Percentiles rank a stretch among this genome's conserved stretches.
phyloP scores from a whole-genome alignment of 1,140 invertebrate species.

The Stegodyphus dumicola region DNA sequence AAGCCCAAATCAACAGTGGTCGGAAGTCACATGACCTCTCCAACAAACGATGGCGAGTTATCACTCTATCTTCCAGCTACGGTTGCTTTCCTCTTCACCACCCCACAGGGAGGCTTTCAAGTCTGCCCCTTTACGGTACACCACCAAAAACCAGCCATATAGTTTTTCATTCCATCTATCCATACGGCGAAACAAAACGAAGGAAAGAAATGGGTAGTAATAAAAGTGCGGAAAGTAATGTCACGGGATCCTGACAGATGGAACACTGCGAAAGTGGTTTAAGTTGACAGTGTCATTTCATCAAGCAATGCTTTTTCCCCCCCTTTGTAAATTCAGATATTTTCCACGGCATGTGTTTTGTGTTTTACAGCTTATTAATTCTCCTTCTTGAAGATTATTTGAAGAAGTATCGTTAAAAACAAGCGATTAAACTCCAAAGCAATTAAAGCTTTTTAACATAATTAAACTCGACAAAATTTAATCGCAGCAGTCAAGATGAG shows the following conservation, averaged over 20 bases:
- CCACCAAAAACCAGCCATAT: background rate
- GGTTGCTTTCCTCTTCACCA: background rate
- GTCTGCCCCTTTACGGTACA: background rate
- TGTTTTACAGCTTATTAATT: too few relatives aligned
- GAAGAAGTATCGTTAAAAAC: too few relatives aligned
- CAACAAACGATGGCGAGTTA: constrained; percentile 1
- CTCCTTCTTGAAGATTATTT: too few relatives aligned
- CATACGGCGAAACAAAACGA: background rate
- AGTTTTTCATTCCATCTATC: constrained; percentile 1
- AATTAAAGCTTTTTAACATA: too few relatives aligned
- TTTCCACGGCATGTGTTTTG: too few relatives aligned
- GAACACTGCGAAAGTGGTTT: background rate
- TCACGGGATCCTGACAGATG: background rate
- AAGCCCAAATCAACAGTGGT: background rate
- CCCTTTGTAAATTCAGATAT: too few relatives aligned
- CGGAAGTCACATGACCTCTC: background rate
- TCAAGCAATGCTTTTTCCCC: background rate
- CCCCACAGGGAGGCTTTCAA: background rate
- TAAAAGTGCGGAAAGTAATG: constrained; percentile 5
- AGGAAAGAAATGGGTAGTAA: background rate
- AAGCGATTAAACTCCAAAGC: too few relatives aligned
- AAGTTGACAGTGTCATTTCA: constrained; percentile 5
- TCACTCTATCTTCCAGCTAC: background rate
- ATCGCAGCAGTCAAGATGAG: too few relatives aligned
- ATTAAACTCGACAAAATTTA: too few relatives aligned